These are phyloP conservation scores for Huso huso DNA, from an alignment of 2,797 vertebrate species.

Conservation along the genomic window DNA sequence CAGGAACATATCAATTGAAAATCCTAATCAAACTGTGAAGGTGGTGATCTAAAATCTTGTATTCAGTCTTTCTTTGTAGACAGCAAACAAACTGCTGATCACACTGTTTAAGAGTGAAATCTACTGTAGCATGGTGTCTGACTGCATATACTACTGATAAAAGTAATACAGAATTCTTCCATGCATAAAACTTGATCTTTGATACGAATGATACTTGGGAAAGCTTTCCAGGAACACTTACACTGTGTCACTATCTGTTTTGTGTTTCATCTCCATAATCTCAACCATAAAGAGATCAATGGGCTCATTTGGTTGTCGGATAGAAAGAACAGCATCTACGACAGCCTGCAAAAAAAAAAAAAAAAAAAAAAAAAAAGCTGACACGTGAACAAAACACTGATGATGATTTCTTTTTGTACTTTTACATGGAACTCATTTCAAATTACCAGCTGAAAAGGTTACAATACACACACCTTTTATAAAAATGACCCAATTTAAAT, in stretches of 20 bases:
- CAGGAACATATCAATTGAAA: too few relatives aligned
- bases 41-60: neutral
- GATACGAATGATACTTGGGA: too few relatives aligned
- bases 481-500: neutral
- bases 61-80: conserved; percentile 8
- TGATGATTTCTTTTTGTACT: neutral
- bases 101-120: conserved; percentile 29
- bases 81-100: neutral
- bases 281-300: conserved; percentile 96
- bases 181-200: conserved; percentile 39
- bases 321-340: conserved; percentile 84
- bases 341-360: conserved; percentile 89
- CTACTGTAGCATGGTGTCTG: conserved; percentile 69
- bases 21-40: too few relatives aligned
- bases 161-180: conserved; percentile 68
- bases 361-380: neutral
- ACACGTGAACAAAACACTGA: neutral
- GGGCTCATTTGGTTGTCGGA: conserved; percentile 74
- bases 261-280: conserved; percentile 98
- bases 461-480: neutral
- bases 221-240: conserved; percentile 45
- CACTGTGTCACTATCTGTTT: conserved; percentile 90
- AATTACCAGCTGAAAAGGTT: neutral
- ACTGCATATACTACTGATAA: conserved; percentile 44
- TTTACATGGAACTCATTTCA: neutral